phyloP scores from a whole-genome alignment of 2,888 invertebrate species.

The Ligdia adustata region DNA sequence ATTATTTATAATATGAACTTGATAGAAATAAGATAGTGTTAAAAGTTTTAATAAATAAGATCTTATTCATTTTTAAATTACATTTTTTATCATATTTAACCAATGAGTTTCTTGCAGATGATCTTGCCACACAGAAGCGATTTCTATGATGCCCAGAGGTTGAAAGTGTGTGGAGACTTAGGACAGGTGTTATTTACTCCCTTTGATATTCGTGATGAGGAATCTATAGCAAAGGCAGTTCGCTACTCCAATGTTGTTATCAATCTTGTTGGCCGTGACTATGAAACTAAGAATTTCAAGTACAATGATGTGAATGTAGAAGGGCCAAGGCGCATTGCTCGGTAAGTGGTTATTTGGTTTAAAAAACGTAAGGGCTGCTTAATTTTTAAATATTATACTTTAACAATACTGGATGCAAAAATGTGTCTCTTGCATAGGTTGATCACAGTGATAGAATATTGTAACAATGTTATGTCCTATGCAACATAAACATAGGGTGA shows the following conservation, averaged over 20 bases:
- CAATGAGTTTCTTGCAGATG: conserved; percentile 90
- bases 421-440: no score
- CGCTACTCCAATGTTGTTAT: conserved; percentile 98
- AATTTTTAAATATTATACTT: no score
- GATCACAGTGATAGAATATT: no score
- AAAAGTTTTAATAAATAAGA: neutral
- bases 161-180: conserved; percentile 96
- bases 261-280: conserved; percentile 96
- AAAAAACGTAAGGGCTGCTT: no score
- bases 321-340: conserved; percentile 93
- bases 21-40: neutral
- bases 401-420: no score
- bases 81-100: no score
- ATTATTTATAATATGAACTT: neutral
- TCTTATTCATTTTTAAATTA: no score
- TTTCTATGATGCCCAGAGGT: conserved; percentile 88
- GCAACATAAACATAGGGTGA: no score
- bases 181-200: conserved; percentile 97
- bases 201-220: conserved; percentile 93
- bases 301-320: conserved; percentile 94
- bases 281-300: conserved; percentile 95
- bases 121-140: conserved; percentile 97
- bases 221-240: conserved; percentile 91
- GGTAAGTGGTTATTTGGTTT: conserved; percentile 73
- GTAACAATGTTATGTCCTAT: no score